Evolutionary conservation across 2,888 invertebrate species (phyloP).

Genomic region (Nephrotoma flavescens): DNA sequence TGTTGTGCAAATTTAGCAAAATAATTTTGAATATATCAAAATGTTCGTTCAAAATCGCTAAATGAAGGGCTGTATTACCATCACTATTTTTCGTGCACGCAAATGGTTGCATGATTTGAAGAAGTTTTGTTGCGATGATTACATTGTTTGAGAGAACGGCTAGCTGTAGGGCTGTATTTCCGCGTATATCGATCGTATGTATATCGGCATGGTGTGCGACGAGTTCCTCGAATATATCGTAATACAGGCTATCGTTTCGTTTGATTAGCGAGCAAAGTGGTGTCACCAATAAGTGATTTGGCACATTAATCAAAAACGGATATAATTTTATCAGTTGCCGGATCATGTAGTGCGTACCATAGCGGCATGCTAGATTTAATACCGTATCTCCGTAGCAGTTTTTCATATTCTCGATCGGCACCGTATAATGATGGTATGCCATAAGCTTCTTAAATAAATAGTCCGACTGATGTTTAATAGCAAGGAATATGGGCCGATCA

Average conservation of each 20-base stretch:
- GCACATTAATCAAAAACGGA: not conserved
- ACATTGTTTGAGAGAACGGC: not conserved
- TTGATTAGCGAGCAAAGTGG: not conserved
- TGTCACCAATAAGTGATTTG: not conserved
- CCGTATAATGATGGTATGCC: not conserved
- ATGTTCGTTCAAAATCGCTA: not conserved
- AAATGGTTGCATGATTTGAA: not conserved
- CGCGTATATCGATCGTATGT: not conserved
- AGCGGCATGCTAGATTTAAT: not conserved
- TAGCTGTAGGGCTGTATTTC: not conserved
- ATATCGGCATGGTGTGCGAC: not conserved
- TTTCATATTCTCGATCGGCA: not conserved
- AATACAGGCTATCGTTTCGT: not conserved
- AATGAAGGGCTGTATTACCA: not conserved
- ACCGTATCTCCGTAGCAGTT: not conserved
- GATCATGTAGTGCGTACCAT: not conserved
- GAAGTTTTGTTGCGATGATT: not conserved
- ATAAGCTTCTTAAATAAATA: not conserved
- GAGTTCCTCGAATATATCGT: not conserved
- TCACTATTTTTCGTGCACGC: not conserved
- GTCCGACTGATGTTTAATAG: not conserved
- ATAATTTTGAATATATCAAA: not conserved
- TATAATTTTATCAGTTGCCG: not conserved
- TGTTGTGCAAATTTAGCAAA: not conserved
- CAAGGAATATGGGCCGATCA: not conserved